Evolutionary conservation across 2,113 vertebrate genomes (phyloP), one percentile per base, ranked within the genome.

Genomic region (Pelmatolapia mariae): DNA sequence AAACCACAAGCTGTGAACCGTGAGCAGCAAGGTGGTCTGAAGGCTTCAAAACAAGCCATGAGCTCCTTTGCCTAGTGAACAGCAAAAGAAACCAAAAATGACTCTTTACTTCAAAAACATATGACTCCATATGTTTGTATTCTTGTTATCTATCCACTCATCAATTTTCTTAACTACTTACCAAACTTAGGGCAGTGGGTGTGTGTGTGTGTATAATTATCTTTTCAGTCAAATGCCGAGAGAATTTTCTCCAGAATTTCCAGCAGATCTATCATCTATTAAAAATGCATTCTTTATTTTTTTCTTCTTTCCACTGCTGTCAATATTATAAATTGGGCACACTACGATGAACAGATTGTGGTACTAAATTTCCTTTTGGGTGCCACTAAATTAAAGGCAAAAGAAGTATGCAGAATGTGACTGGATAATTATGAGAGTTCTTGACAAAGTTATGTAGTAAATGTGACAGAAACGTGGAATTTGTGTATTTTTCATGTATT

Each of bases 1-100:
- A 90, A 89, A 82, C 63, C 53, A 68, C 63, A 89, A 57, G 83
- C 87, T 90, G 80, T 89, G 87, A 92, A 90, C 89, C 85, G 5
- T 63, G 66, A 90, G 52, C 33, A 45, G 24, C 83, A 50, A 13
- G 56, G 29, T 15, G 61, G 29, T 16, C 66, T 45, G 57, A 38
- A 7, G 71, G 18, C 16, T 61, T 40, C 78, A n/a, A 19, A 86
- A 53, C 38, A 85, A 80, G 68, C 40, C 68, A 4, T 56, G 38
- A 18, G 43, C 18, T 18, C 22, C 31, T 47, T 11, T 11, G 22
- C 5, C 26, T 0, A 50, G 38, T 78, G 36, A 26, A 40, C 80
- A 68, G 15, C 4, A 45, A 36, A 47, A 47, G 53, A 71, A 83
- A 86, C 24, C 56, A 18, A 13, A 43, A 29, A 36, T 5, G 26